Conservation (phyloP, 2,113 vertebrate species). For the Zapornia atra region DNA sequence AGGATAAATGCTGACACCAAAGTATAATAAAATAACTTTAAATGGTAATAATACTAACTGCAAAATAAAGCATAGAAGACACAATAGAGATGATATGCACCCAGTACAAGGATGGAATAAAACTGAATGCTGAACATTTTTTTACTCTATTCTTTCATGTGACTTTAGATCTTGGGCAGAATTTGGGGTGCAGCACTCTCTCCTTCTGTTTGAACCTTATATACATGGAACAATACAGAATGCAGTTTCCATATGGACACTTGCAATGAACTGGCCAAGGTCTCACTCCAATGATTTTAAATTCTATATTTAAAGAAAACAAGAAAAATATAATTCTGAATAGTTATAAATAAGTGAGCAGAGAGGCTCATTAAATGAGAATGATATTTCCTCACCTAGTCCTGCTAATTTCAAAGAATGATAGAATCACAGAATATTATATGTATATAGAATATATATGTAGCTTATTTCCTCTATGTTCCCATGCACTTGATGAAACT, state of each 20-base stretch:
- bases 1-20: slow-evolving; percentile 30
- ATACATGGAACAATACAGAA: neutral
- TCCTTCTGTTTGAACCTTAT: neutral
- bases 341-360: neutral
- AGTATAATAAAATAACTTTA: slow-evolving; percentile 34
- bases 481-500: neutral
- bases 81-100: slow-evolving; percentile 6
- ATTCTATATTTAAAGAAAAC: neutral
- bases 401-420: neutral
- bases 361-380: neutral
- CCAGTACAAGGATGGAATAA: neutral
- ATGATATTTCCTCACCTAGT: neutral
- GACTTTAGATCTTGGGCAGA: neutral
- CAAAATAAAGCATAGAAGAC: slow-evolving; percentile 30
- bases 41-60: slow-evolving; percentile 25
- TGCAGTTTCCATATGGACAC: neutral
- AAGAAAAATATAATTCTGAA: neutral
- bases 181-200: neutral
- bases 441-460: neutral
- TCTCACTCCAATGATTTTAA: neutral
- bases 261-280: neutral
- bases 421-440: neutral
- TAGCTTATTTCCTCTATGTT: neutral
- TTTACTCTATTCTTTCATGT: neutral
- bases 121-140: neutral